These are phyloP conservation scores for Carcharodon carcharias DNA, from an alignment of 2,797 vertebrate genomes.

Conservation along the genomic window DNA sequence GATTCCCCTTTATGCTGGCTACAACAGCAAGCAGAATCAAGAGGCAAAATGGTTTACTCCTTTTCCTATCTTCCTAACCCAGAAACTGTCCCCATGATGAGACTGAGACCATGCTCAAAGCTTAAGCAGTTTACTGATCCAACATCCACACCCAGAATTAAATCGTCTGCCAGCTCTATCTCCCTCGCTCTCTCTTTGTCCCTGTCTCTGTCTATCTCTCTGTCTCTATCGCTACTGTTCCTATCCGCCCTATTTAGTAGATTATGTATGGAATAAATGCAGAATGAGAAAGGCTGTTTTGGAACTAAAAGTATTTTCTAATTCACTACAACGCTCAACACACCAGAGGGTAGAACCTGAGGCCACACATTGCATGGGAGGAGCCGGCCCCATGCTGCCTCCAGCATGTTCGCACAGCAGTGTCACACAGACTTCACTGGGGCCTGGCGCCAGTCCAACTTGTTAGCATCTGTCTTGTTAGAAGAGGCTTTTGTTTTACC, in stretches of 20 bases:
- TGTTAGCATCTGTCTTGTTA: constrained; percentile 25
- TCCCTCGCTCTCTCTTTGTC: neutral
- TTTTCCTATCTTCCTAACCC: neutral
- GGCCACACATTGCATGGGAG: neutral
- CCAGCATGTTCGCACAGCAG: neutral
- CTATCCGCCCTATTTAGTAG: too few relatives aligned
- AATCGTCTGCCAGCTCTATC: neutral
- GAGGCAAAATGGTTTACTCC: neutral
- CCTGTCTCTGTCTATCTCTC: neutral
- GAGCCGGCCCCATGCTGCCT: neutral
- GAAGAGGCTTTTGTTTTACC: neutral
- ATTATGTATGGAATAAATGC: neutral
- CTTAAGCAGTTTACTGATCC: neutral
- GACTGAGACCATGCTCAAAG: neutral
- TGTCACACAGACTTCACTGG: neutral
- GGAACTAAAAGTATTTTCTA: neutral
- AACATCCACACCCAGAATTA: neutral
- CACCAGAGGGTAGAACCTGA: neutral
- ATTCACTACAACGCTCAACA: neutral
- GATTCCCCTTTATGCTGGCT: too few relatives aligned
- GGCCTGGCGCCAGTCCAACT: constrained; percentile 2
- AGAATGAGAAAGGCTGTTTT: neutral
- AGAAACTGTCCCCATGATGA: neutral
- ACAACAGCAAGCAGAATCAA: too few relatives aligned
- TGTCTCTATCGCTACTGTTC: neutral